Base-by-base conservation (phyloP, 2,797 vertebrate genomes). In the Eulemur rubriventer region DNA sequence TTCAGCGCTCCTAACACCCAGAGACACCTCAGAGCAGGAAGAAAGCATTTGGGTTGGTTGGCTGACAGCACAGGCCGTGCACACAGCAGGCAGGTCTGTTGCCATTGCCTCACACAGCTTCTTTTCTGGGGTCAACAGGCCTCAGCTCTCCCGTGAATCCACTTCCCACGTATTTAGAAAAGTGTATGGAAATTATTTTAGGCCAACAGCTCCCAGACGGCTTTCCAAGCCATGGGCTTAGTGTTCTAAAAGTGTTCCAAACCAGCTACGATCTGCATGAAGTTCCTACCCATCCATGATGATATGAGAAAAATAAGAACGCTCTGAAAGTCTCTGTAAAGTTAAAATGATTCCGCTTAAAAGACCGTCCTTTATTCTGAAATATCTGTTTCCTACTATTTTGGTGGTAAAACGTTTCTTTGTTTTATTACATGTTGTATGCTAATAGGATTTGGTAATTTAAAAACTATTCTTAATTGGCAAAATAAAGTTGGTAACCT, bases 401-500 rank as follows among this genome's bases (percentile, higher is more conserved):
- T 43, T 59, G 18, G 16, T 28, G 24, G 50, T 69, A 80, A 78
- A 35, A 43, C n/a, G 41, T 43, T 43, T 57, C 57, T 72, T 83
- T 55, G 33, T 55, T 52, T 91, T 35, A 72, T 59, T 48, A 70
- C 59, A 18, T 82, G 26, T 81, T 7, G 0, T 17, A 9, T 20
- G n/a, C 59, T 61, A 41, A 85, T 35, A 94, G 43, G 28, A 38
- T 88, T 94, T 93, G 65, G 59, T n/a, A 52, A 80, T 48, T 70
- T 48, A 43, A 95, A 70, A 80, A 90, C 93, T 38, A 22, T 55
- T 52, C 95, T 89, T 83, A 69, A 59, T 87, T 91, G 79, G 57
- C 69, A 91, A 94, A 94, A 96, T 70, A 28, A 91, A 96, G 59
- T 78, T 46, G 50, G 38, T 86, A 92, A 41, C 38, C 1, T 57